Percentiles rank a stretch among this genome's conserved stretches.
phyloP scores from a whole-genome alignment of 2,888 invertebrate genomes.

The Neuroscelio doddi region DNA sequence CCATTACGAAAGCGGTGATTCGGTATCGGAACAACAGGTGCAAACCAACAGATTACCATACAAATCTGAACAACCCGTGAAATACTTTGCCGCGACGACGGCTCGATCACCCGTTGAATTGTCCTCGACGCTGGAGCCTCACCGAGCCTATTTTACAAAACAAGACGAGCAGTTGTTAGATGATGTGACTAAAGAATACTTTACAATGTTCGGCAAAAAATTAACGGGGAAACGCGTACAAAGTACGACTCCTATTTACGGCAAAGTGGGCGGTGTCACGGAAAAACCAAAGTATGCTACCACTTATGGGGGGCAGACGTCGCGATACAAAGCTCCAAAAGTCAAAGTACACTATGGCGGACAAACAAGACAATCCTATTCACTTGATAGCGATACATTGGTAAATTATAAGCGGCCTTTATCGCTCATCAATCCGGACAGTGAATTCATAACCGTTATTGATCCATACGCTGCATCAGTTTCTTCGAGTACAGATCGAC shows the following conservation, averaged over 20 bases:
- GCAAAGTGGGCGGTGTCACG: constrained; percentile 57
- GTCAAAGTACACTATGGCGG: constrained; percentile 76
- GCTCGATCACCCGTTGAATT: constrained; percentile 59
- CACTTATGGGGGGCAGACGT: constrained; percentile 51
- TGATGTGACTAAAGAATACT: constrained; percentile 83
- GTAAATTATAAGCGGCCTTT: constrained; percentile 82
- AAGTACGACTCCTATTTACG: constrained; percentile 70
- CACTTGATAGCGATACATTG: constrained; percentile 79
- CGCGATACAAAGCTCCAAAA: constrained; percentile 60
- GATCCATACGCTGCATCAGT: no score
- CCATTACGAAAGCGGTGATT: constrained; percentile 48
- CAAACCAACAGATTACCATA: constrained; percentile 29
- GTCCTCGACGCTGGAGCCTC: constrained; percentile 75
- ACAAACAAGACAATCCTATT: constrained; percentile 69
- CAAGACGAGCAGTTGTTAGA: constrained; percentile 80
- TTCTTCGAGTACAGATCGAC: no score
- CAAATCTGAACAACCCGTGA: constrained; percentile 24
- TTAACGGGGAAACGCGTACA: constrained; percentile 74
- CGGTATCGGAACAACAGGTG: constrained; percentile 31
- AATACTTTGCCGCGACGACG: constrained; percentile 58
- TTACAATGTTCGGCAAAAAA: constrained; percentile 83
- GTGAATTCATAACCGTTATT: constrained; percentile 75
- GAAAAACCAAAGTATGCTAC: constrained; percentile 59
- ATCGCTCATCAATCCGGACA: constrained; percentile 80
- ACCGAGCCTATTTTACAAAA: constrained; percentile 80